These are phyloP conservation scores for Spongilla lacustris DNA, from an alignment of 37 sponge, comb jelly and placozoan species.

Conservation along the genomic window DNA sequence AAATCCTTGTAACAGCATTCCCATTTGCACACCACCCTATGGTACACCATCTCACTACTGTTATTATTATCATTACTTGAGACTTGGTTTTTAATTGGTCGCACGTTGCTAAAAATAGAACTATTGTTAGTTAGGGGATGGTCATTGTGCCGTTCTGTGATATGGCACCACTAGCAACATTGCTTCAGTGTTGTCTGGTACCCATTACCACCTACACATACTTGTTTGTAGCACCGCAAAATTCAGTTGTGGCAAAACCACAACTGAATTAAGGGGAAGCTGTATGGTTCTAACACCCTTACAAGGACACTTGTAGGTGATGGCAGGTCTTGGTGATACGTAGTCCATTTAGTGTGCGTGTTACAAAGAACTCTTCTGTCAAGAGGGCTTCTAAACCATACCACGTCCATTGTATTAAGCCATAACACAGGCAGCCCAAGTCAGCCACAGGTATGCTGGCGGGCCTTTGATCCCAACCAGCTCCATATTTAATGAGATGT, in stretches of 20 bases:
- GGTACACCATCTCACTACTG: no score
- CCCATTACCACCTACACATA: background rate
- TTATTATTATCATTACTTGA: no score
- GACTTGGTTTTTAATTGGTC: no score
- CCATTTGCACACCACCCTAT: no score
- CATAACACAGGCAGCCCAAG: background rate
- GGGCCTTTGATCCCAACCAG: background rate
- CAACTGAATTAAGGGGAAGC: background rate
- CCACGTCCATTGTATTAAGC: background rate
- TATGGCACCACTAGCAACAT: background rate
- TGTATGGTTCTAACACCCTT: background rate
- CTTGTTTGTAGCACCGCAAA: background rate
- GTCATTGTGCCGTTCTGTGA: background rate
- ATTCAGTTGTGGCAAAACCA: background rate
- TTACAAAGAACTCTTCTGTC: background rate
- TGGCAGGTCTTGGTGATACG: background rate
- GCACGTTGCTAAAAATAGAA: background rate
- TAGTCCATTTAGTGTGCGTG: background rate
- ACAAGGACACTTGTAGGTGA: background rate
- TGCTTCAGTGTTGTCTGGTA: background rate
- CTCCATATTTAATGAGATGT: background rate
- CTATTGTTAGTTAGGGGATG: background rate
- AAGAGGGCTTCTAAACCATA: background rate
- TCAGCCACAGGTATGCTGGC: constrained; percentile 1
- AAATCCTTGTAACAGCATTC: no score